A percentile compares a stretch with the other conserved stretches of the same genome.
Evolutionary conservation across 2,797 vertebrate genomes (phyloP).

Genomic region (Takifugu rubripes): DNA sequence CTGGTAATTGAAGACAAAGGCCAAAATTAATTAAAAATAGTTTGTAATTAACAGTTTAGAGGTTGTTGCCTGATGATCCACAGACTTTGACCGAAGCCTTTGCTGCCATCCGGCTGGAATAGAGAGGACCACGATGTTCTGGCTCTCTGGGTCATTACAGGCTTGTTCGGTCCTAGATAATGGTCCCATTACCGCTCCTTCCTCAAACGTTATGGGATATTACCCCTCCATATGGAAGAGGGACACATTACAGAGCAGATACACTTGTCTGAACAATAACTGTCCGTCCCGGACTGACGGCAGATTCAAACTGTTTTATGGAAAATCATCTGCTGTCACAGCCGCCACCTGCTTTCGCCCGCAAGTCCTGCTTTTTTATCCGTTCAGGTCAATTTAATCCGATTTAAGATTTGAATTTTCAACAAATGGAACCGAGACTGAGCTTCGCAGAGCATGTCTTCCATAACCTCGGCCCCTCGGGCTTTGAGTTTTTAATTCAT

Average conservation of each 20-base stretch:
- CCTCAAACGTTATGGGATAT: conserved; percentile 58
- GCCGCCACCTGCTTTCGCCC: conserved; percentile 37
- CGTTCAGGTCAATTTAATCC: conserved; percentile 5
- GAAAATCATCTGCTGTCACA: conserved; percentile 25
- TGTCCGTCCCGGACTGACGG: conserved; percentile 38
- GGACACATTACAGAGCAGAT: conserved; percentile 52
- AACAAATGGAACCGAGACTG: not conserved
- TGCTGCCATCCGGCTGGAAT: conserved; percentile 2
- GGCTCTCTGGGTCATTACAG: conserved; percentile 6
- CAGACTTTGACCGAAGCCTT: conserved; percentile 45
- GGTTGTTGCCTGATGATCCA: conserved; percentile 42
- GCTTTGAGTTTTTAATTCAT: conserved; percentile 5
- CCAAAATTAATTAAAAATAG: conserved; percentile 67
- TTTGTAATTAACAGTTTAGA: conserved; percentile 66
- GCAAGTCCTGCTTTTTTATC: conserved; percentile 18
- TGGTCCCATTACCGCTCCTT: conserved; percentile 37
- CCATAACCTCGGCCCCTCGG: not conserved
- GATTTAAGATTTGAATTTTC: conserved; percentile 12
- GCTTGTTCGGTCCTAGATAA: conserved; percentile 38
- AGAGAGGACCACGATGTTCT: not conserved
- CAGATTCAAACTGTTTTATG: conserved; percentile 46
- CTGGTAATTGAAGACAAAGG: conserved; percentile 64
- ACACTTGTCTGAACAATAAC: conserved; percentile 55
- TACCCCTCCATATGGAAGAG: conserved; percentile 54
- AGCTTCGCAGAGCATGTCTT: conserved; percentile 4